phyloP scores from a whole-genome alignment of 2,113 vertebrate species.

The Symphodus melops region DNA sequence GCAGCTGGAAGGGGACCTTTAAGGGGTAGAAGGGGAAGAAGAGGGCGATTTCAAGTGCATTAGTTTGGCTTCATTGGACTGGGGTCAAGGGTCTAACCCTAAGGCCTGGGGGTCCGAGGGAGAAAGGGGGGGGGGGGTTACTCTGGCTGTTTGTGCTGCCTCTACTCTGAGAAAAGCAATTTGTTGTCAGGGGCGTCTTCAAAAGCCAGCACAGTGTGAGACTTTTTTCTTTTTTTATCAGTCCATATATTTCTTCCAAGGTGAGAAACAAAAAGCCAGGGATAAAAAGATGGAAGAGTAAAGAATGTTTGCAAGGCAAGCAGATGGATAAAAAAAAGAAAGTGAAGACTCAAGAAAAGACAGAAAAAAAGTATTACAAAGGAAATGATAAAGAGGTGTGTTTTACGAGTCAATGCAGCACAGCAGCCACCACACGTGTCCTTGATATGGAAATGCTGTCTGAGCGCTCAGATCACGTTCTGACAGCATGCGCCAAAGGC shows the following conservation, averaged over 20 bases:
- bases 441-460: conserved; percentile 71
- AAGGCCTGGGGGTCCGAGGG: conserved; percentile 31
- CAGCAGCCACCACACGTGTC: conserved; percentile 51
- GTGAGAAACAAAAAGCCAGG: conserved; percentile 14
- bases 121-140: not conserved
- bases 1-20: conserved; percentile 23
- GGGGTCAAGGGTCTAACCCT: conserved; percentile 61
- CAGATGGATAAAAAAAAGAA: conserved; percentile 10
- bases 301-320: not conserved
- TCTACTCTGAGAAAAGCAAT: conserved; percentile 58
- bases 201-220: conserved; percentile 25
- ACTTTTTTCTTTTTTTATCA: not conserved
- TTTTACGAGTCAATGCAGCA: conserved; percentile 52
- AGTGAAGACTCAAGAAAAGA: not conserved
- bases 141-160: conserved; percentile 29
- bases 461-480: conserved; percentile 38
- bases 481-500: conserved; percentile 56
- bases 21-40: not conserved
- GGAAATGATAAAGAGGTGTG: conserved; percentile 32
- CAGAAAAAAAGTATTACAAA: conserved; percentile 40
- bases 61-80: conserved; percentile 51
- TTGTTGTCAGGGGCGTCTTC: conserved; percentile 52
- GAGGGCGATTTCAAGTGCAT: conserved; percentile 31
- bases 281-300: conserved; percentile 21
- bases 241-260: conserved; percentile 27